A percentile compares a stretch with the other conserved stretches of the same genome.
phyloP scores from a whole-genome alignment of 2,797 vertebrate genomes.

The Acipenser transmontanus region DNA sequence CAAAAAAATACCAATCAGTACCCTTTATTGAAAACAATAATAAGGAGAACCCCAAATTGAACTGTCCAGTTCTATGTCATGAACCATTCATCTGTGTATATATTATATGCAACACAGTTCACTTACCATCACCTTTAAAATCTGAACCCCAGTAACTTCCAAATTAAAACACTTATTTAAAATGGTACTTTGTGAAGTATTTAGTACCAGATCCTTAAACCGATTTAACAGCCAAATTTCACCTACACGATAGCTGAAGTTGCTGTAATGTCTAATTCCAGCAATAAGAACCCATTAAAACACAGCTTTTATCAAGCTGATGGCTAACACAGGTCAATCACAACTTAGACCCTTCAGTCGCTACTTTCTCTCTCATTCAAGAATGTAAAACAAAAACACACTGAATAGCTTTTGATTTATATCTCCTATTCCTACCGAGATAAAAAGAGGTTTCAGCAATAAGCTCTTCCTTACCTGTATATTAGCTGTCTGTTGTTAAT shows the following conservation, averaged over 20 bases:
- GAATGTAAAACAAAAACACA: not conserved
- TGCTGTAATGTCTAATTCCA: conserved; percentile 28
- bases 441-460: not conserved
- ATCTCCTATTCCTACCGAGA: not conserved
- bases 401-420: not conserved
- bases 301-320: conserved; percentile 2
- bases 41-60: no score
- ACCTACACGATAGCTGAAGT: conserved; percentile 26
- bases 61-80: no score
- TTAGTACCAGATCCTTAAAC: no score
- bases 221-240: no score
- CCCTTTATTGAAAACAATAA: no score
- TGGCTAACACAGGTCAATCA: conserved; percentile 11
- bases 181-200: no score
- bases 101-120: no score
- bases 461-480: not conserved
- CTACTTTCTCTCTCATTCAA: conserved; percentile 18
- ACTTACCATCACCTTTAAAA: no score
- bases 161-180: no score
- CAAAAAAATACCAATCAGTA: no score
- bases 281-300: conserved; percentile 17
- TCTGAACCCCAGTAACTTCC: no score
- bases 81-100: no score
- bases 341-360: conserved; percentile 42
- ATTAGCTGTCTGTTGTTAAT: not conserved